Evolutionary conservation across 2,113 vertebrate species (phyloP).

Genomic region (Silurus asotus): DNA sequence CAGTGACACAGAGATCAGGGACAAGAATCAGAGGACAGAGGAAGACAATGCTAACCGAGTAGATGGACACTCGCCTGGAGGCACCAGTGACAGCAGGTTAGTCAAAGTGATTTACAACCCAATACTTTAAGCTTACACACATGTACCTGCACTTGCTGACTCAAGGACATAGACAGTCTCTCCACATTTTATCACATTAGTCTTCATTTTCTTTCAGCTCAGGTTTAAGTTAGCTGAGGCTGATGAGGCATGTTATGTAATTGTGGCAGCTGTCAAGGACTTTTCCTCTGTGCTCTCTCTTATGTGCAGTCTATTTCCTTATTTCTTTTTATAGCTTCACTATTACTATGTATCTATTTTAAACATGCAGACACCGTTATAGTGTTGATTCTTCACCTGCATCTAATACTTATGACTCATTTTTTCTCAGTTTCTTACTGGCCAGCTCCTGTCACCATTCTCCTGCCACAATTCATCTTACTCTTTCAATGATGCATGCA

Average conservation of each 20-base stretch:
- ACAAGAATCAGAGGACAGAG: conserved; percentile 72
- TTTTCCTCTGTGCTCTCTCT: conserved; percentile 29
- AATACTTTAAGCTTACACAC: not conserved
- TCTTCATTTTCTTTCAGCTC: conserved; percentile 26
- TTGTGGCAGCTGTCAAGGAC: conserved; percentile 55
- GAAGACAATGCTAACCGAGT: conserved; percentile 72
- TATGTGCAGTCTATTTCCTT: conserved; percentile 20
- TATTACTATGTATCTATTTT: conserved; percentile 12
- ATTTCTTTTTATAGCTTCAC: not conserved
- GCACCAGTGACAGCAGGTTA: conserved; percentile 85
- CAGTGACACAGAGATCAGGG: conserved; percentile 70
- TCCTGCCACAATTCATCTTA: conserved; percentile 2
- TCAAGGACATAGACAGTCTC: not conserved
- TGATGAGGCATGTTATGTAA: conserved; percentile 50
- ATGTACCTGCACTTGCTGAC: not conserved
- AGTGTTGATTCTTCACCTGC: not conserved
- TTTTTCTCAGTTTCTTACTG: conserved; percentile 29
- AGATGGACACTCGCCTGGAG: conserved; percentile 74
- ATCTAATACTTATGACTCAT: not conserved
- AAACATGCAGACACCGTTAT: not conserved
- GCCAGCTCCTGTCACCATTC: conserved; percentile 28
- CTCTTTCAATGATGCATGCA: conserved; percentile 32
- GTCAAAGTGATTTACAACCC: conserved; percentile 51
- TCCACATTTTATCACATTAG: conserved; percentile 16
- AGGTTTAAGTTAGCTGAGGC: conserved; percentile 44